A percentile compares a stretch with the other conserved stretches of the same genome.
Evolutionary conservation across 2,113 vertebrate genomes (phyloP).

Genomic region (Acrocephalus arundinaceus): DNA sequence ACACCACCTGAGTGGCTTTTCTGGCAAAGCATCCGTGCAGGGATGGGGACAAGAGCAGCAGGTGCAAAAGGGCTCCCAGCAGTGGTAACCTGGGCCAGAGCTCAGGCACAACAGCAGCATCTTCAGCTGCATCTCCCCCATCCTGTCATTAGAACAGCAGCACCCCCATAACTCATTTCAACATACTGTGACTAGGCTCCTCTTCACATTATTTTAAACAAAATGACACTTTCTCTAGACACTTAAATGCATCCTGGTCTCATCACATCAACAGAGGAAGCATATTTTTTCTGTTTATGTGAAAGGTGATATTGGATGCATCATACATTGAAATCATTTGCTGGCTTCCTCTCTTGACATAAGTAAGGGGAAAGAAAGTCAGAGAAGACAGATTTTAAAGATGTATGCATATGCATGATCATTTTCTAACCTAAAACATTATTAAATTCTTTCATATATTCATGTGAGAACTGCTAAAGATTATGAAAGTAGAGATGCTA

Average conservation of each 20-base stretch:
- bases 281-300: conserved; percentile 48
- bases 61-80: background rate
- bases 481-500: conserved; percentile 3
- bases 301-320: conserved; percentile 56
- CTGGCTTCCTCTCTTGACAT: conserved; percentile 11
- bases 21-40: background rate
- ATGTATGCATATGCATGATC: background rate
- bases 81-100: background rate
- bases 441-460: conserved; percentile 51
- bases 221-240: conserved; percentile 34
- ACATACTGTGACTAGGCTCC: background rate
- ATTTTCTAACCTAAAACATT: conserved; percentile 23
- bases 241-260: conserved; percentile 30
- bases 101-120: background rate
- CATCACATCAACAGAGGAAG: conserved; percentile 36
- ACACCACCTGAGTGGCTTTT: background rate
- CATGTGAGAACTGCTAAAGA: background rate
- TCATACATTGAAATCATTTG: background rate
- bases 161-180: background rate
- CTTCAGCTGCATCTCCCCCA: background rate
- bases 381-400: conserved; percentile 32
- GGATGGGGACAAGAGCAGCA: background rate
- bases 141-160: background rate
- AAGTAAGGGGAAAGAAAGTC: conserved; percentile 35
- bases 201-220: conserved; percentile 41